Base-by-base conservation (phyloP, 2,113 vertebrate species). In the Sphaerodactylus townsendi region DNA sequence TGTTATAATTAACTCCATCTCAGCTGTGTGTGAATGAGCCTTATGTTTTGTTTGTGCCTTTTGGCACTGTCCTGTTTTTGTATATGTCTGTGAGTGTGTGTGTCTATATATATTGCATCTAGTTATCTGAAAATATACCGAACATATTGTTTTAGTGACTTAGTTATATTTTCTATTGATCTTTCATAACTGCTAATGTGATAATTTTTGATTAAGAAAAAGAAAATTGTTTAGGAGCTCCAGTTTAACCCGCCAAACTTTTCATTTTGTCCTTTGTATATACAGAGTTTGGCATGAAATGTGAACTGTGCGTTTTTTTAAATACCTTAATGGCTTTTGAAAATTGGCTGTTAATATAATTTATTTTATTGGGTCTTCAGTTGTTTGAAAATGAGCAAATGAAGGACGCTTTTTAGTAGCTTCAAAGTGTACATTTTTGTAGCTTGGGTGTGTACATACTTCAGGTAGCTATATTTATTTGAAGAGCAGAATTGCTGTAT, bases 1-100 rank as follows among this genome's bases (percentile, higher is more conserved):
- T 90, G 10, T 85, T 76, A 85, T 94, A 88, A 93, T 93, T 93
- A 94, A 46, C 81, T 91, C 68, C 69, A 81, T 33, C 89, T 88
- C 48, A 71, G 88, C 4, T 70, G 14, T 84, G 28, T 77, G 81
- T 65, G 64, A 88, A 89, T 90, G 33, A 82, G 44, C 69, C 90
- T 74, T 77, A 72, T 10, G 0, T 89, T 92, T 89, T n/a, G 71
- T 8, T 93, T 81, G 48, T 79, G 13, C 62, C 86, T 78, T 81
- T 81, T 46, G 77, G 50, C 65, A 10, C 23, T 39, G 44, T 23
- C 44, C 41, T 77, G 11, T 72, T 71, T 59, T 62, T 62, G 59
- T 62, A 62, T 62, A 62, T 3, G 59, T 62, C 9, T 62, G 59
- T 28, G 25, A 62, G 3, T 17, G 19, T 13, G 13, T 13, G 13